Percentiles rank a stretch among this genome's conserved stretches.
These are phyloP conservation scores for Cinara cedri DNA, from an alignment of 2,888 invertebrate genomes.

Conservation along the genomic window DNA sequence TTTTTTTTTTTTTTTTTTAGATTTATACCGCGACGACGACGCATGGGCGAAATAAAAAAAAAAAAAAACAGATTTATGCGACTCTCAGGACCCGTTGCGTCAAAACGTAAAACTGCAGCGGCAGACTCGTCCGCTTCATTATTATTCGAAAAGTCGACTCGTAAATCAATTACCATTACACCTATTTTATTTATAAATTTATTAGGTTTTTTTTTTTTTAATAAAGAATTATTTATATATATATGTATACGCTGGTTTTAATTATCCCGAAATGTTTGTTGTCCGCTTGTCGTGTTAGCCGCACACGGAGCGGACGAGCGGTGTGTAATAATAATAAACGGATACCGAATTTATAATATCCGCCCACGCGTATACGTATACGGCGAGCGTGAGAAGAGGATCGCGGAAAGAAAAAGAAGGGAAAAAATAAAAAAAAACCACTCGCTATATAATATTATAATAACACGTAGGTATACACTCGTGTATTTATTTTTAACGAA, in stretches of 20 bases:
- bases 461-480: too few relatives aligned
- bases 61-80: constrained; percentile 29
- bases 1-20: background rate
- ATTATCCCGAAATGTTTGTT: background rate
- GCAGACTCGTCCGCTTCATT: constrained; percentile 47
- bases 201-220: constrained; percentile 2
- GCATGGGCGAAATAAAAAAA: constrained; percentile 7
- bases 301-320: too few relatives aligned
- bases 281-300: background rate
- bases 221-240: too few relatives aligned
- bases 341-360: background rate
- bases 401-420: too few relatives aligned
- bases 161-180: constrained; percentile 52
- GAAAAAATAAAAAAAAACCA: background rate
- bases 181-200: constrained; percentile 11
- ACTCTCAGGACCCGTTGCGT: constrained; percentile 27
- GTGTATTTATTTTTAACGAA: constrained; percentile 42
- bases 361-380: background rate
- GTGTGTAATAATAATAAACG: background rate
- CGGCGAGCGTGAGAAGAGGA: background rate
- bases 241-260: background rate
- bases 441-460: too few relatives aligned
- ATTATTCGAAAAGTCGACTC: constrained; percentile 41
- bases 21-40: constrained; percentile 14
- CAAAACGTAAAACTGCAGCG: constrained; percentile 31